Percentiles rank a stretch among this genome's conserved stretches.
Evolutionary conservation across 2,888 invertebrate species (phyloP).

Genomic region (Cheilosia soror): DNA sequence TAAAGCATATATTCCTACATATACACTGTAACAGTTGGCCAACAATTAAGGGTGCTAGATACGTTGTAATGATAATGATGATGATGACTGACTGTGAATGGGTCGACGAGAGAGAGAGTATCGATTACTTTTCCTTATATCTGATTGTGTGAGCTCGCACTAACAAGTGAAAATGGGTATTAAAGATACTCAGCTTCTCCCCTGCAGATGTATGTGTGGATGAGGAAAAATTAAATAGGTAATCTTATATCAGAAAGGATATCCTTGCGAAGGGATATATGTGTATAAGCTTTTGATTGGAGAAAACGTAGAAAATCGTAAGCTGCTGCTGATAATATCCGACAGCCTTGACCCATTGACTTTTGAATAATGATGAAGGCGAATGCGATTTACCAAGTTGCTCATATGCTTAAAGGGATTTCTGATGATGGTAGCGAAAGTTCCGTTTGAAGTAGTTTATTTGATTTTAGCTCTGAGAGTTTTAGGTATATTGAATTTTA

Average conservation of each 20-base stretch:
- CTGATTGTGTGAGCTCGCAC: conserved; percentile 24
- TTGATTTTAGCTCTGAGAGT: conserved; percentile 11
- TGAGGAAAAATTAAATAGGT: conserved; percentile 67
- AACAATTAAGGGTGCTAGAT: conserved; percentile 75
- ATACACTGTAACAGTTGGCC: conserved; percentile 68
- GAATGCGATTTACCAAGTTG: conserved; percentile 11
- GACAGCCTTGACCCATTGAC: conserved; percentile 72
- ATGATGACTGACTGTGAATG: conserved; percentile 67
- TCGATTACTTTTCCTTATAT: conserved; percentile 57
- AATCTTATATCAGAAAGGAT: conserved; percentile 71
- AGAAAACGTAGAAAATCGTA: conserved; percentile 47
- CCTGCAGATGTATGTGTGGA: background rate
- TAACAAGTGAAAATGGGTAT: conserved; percentile 62
- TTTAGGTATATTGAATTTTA: conserved; percentile 40
- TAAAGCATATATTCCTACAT: background rate
- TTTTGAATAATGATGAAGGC: conserved; percentile 43
- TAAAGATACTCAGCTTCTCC: conserved; percentile 46
- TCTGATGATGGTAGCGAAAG: conserved; percentile 45
- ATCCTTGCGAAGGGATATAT: conserved; percentile 43
- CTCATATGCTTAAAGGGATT: conserved; percentile 20
- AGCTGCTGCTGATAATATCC: conserved; percentile 65
- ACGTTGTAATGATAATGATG: conserved; percentile 70
- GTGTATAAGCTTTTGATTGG: conserved; percentile 56
- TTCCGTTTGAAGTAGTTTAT: conserved; percentile 3
- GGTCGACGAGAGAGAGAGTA: conserved; percentile 52